phyloP scores from a whole-genome alignment of 2,888 invertebrate species.

The Bruchidius siliquastri region DNA sequence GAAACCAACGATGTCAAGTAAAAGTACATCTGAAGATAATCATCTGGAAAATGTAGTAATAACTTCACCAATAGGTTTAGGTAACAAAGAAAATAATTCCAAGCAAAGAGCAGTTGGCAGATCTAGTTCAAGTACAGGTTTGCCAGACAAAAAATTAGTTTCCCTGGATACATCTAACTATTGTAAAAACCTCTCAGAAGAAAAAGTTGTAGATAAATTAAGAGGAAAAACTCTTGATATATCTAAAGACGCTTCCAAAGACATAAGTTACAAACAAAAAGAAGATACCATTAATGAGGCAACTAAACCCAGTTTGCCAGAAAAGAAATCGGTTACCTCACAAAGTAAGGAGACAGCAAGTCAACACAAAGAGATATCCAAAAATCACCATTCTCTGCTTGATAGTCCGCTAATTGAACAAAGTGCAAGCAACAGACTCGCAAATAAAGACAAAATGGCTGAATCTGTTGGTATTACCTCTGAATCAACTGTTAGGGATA shows the following conservation, averaged over 20 bases:
- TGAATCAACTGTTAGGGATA: constrained; percentile 37
- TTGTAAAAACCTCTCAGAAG: neutral
- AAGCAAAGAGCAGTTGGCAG: neutral
- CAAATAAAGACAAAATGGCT: neutral
- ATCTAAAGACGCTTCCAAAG: neutral
- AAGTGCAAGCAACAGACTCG: neutral
- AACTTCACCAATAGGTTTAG: too few species aligned
- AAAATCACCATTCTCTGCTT: neutral
- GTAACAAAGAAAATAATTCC: neutral
- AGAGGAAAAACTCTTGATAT: neutral
- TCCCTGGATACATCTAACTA: neutral
- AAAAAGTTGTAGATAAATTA: neutral
- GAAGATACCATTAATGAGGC: neutral
- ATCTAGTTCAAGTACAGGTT: neutral
- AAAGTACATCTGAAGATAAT: neutral
- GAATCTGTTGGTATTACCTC: neutral
- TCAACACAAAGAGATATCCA: neutral
- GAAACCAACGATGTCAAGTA: neutral
- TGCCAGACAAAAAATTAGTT: neutral
- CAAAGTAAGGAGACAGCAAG: neutral
- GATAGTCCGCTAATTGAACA: neutral
- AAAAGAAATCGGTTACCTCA: neutral
- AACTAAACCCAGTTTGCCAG: neutral
- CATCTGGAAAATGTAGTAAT: too few species aligned
- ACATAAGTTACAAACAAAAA: constrained; percentile 1